Base-by-base conservation (phyloP, 2,113 vertebrate genomes). In the Chamaea fasciata region DNA sequence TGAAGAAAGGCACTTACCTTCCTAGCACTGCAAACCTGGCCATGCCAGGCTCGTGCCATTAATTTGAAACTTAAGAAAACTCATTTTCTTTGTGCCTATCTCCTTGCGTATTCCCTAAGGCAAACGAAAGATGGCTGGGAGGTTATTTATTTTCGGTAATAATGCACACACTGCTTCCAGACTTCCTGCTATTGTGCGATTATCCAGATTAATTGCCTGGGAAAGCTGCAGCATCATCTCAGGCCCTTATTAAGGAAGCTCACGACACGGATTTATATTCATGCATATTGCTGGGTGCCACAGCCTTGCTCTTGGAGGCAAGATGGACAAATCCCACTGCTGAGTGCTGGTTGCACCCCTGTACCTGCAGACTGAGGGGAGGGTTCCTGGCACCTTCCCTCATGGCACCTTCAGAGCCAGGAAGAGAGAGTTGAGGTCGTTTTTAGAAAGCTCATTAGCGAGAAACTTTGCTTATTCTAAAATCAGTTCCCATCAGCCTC, bases 191-290 rank as follows among this genome's bases (percentile, higher is more conserved):
- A 87, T 92, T 84, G 91, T 92, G 87, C 5, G 68, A 95, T 94
- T 95, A 74, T 94, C 89, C 90, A 93, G 95, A 95, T 96, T 94
- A 95, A 96, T 94, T 92, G 93, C 70, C 93, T 73, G 79, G 83
- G 75, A 87, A 95, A 96, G 89, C 46, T 97, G 87, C 92, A 89
- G 67, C 93, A 91, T 83, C 73, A 82, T 93, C 87, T 93, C 76
- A 62, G 80, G 74, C 64, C 84, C 92, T 84, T 91, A 87, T 76
- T 91, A 85, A 95, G 87, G 91, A 89, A 94, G 74, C 65, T 67
- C 6, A 9, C 62, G 70, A 21, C 83, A 42, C 14, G 17, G 70
- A 85, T 94, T 92, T 91, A 28, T 50, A 69, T 89, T 31, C n/a
- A 77, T 60, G 64, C 55, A 12, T 23, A 24, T 42, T 59, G 15